Base-by-base conservation (phyloP, 2,113 vertebrate species). In the Aleadryas rufinucha region DNA sequence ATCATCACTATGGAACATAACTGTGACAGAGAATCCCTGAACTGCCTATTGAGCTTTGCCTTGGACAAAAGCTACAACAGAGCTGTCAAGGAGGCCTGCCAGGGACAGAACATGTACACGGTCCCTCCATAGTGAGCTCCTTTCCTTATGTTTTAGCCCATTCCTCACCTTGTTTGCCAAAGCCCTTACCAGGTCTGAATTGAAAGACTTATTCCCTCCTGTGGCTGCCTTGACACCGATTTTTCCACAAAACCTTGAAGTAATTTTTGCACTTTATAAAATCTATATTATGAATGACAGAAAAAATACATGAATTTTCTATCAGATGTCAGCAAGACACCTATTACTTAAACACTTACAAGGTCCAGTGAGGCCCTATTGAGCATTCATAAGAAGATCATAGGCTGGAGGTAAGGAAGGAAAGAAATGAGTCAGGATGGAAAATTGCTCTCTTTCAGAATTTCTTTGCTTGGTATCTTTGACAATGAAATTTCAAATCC, bases 261-360 rank as follows among this genome's bases (percentile, higher is more conserved):
- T 45, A 64, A 41, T 37, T 91, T 84, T 75, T 87, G 21, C 24
- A 78, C 35, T 76, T 97, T 14, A 88, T 75, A 93, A 95, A 95
- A 61, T 21, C 39, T 84, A 1, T 63, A 54, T 50, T 96, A 89
- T 63, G 66, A 79, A 91, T 61, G 31, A 77, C 45, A 53, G 30
- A 53, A 94, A 76, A 91, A 93, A 83, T 1, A 7, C 54, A 90
- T 65, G 2, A 70, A 94, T 87, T 93, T 90, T 74, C 9, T 91
- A 92, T 68, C 80, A 95, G 49, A 35, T 90, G 27, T 86, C 78
- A 94, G 77, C n/a, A 42, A 56, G 52, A 91, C 20, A 72, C 11
- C 41, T 74, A 31, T 70, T 95, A 93, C 17, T 96, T 13, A 16
- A 93, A 93, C 23, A 49, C 23, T 84, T 89, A 66, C 47, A 72